Base-by-base conservation (phyloP, 92 coral and sea anemone genomes). In the Hydrozoanthus gracilis region DNA sequence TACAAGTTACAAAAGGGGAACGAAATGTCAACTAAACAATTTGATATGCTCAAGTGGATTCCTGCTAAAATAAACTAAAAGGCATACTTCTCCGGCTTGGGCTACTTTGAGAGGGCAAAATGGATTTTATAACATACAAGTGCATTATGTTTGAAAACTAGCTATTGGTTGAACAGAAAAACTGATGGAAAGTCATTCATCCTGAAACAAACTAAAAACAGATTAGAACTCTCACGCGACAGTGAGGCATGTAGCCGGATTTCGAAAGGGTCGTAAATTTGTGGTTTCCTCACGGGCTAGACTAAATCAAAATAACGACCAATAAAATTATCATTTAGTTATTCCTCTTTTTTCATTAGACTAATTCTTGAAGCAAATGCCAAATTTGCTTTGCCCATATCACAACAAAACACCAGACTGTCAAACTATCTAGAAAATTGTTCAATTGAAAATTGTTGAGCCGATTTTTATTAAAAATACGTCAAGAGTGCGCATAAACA, bases 31-130 rank as follows among this genome's bases (percentile, higher is more conserved):
- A 56, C 69, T 18, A 77, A 77, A 77, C 82, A 77, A 77, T 77
- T 77, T 39, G 82, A 55, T 77, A 54, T 20, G 44, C 14, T 77
- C 56, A 77, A 77, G 82, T 77, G 82, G 82, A 56, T 77, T 77
- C 54, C 82, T 77, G 67, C 14, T 16, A 27, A 44, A 17, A 16
- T 16, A 52, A 55, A 51, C 82, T 51, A 50, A 51, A 5, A 51
- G 18, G 27, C 20, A 61, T 16, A 10, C 17, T 11, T 44, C n/a
- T 3, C 3, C 4, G n/a, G 35, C 78, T 47, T 15, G 48, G 78
- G 18, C 51, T 55, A 17, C 56, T 50, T 6, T 16, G 47, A 6
- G 55, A 20, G 51, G 44, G 17, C 79, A 5, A n/a, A 74, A 74
- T 39, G 16, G 44, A 55, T 60, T n/a, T 15, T 74, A 16, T 39